Conservation (phyloP, 1,140 invertebrate genomes). For the Augochlora pura region DNA sequence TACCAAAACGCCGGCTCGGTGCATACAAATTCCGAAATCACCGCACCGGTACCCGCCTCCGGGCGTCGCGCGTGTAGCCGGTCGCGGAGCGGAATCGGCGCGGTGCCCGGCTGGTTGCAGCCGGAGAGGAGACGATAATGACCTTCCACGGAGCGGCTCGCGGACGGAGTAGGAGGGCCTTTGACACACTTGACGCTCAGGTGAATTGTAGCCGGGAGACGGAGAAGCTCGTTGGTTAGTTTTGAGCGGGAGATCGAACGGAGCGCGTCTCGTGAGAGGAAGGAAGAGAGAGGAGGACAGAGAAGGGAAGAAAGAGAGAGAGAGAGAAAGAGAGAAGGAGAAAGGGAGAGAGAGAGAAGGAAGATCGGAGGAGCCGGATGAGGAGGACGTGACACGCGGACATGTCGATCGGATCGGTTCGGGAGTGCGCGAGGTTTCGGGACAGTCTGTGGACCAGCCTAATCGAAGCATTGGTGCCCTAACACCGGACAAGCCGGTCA, state of each 20-base stretch:
- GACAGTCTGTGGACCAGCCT: not conserved
- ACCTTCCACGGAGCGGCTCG: conserved; percentile 2
- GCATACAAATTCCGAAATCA: conserved; percentile 10
- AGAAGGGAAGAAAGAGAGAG: not conserved
- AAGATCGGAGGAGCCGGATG: not conserved
- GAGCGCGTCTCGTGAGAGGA: conserved; percentile 61
- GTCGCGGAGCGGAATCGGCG: conserved; percentile 1
- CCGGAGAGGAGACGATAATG: conserved; percentile 37
- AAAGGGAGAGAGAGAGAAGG: conserved; percentile 1
- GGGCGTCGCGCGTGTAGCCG: conserved; percentile 4
- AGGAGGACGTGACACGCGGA: conserved; percentile 3
- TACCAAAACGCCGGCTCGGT: not conserved
- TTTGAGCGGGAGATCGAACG: conserved; percentile 74
- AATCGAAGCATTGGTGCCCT: not conserved
- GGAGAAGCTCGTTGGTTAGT: conserved; percentile 74
- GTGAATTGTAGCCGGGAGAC: conserved; percentile 73
- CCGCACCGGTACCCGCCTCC: not conserved
- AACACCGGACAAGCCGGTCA: not conserved
- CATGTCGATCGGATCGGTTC: conserved; percentile 1
- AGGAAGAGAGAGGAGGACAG: conserved; percentile 6
- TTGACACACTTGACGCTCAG: conserved; percentile 78
- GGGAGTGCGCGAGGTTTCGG: conserved; percentile 21
- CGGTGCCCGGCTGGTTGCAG: conserved; percentile 42
- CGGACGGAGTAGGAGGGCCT: conserved; percentile 77
- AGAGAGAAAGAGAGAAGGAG: not conserved